Base-by-base conservation (phyloP, 2,888 invertebrate genomes). In the Mylabris sibirica region DNA sequence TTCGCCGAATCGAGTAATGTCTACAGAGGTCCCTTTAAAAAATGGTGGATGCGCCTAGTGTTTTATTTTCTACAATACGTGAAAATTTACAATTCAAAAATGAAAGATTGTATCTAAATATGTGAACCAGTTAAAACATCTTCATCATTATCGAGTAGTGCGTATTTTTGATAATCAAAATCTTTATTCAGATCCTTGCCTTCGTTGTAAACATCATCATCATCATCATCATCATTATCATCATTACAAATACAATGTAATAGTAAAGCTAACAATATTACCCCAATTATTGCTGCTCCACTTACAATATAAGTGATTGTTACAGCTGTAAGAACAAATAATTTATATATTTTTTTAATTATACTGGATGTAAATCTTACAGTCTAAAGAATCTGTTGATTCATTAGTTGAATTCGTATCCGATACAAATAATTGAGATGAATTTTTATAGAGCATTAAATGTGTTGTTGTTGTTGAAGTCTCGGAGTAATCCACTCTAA, bases 131-230 rank as follows among this genome's bases (percentile, higher is more conserved):
- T 41, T 44, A 38, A 38, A 30, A 30, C 3, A 53, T 53, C 38
- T 59, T 72, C 72, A 35, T 69, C 72, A 24, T 69, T 24, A 20
- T 69, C 59, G 12, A 72, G 35, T 49, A 67, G 65, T 61, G 69
- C 61, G 59, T 72, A 72, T 64, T 69, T 72, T 1, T 67, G 66
- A 20, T 64, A 69, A 24, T 70, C 12, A 14, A 22, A 22, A 24
- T 53, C 53, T 11, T 53, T 22, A 24, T 53, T 11, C 9, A 3
- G 11, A 24, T 53, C n/a, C n/a, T n/a, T n/a, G n/a, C n/a, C n/a
- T n/a, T n/a, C 49, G 20, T 69, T 69, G 30, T 30, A 6, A 8
- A 4, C 8, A 8, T 30, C 30, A 6, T 30, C 38, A 17, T 69
- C 63, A 38, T 67, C 41, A n/a, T 63, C 38, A 62, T 64, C 62